Conservation (phyloP, 2,113 vertebrate genomes). For the Rhinolophus ferrumequinum region DNA sequence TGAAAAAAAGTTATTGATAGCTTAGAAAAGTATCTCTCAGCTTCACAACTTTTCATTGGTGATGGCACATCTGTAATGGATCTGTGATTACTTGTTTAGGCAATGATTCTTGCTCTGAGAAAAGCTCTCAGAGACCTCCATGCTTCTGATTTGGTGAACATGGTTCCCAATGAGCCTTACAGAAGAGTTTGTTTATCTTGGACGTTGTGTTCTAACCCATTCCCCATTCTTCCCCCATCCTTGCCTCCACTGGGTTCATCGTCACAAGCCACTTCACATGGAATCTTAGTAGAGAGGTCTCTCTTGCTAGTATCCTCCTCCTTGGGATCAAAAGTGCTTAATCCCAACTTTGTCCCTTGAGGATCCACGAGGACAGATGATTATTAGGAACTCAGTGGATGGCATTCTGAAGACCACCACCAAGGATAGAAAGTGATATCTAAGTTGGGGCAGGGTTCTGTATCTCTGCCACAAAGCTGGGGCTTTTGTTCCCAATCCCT, state of each 20-base stretch:
- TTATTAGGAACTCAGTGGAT: background rate
- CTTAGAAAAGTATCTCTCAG: background rate
- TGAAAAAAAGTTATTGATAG: background rate
- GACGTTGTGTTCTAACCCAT: background rate
- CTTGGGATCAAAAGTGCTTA: background rate
- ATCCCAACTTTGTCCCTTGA: background rate
- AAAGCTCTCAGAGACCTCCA: background rate
- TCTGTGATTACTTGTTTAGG: background rate
- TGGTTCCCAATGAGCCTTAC: background rate
- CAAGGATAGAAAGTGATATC: background rate
- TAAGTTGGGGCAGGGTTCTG: background rate
- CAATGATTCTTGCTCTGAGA: background rate
- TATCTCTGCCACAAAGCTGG: background rate
- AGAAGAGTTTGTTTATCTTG: background rate
- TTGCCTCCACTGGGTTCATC: background rate
- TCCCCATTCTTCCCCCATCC: background rate
- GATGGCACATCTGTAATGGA: background rate
- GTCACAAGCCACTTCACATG: background rate
- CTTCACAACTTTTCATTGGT: background rate
- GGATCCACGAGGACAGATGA: background rate
- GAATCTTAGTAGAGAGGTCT: fast-evolving
- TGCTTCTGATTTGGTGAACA: background rate
- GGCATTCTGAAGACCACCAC: background rate
- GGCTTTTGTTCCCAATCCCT: background rate
- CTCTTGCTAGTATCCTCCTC: background rate